phyloP scores from a whole-genome alignment of 2,797 vertebrate genomes.

The Muscicapa striata region DNA sequence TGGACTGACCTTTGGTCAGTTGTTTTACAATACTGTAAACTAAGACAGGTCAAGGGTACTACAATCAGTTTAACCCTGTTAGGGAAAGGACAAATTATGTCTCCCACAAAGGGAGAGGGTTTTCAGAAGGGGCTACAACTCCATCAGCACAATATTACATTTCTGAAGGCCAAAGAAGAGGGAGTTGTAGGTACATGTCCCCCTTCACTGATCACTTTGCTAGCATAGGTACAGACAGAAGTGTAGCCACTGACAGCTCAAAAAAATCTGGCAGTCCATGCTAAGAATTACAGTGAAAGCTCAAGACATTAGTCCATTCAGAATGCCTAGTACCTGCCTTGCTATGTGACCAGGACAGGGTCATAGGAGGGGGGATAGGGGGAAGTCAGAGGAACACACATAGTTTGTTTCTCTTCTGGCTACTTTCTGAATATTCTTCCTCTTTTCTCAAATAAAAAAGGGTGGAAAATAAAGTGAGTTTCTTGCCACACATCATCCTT shows the following conservation, averaged over 20 bases:
- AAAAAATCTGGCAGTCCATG: not conserved
- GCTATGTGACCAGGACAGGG: not conserved
- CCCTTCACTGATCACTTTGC: not conserved
- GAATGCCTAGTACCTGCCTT: not conserved
- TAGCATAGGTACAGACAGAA: not conserved
- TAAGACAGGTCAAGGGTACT: not conserved
- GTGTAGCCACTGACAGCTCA: not conserved
- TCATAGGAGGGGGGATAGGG: not conserved
- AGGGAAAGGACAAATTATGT: not conserved
- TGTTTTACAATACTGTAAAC: not conserved
- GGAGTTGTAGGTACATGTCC: not conserved
- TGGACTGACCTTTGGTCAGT: not conserved
- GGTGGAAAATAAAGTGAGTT: not conserved
- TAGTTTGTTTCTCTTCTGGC: not conserved
- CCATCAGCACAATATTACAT: not conserved
- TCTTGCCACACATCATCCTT: not conserved
- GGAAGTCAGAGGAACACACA: not conserved
- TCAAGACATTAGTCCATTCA: not conserved
- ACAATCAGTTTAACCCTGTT: not conserved
- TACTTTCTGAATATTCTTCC: not conserved
- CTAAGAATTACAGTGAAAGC: not conserved
- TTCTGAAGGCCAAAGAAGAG: not conserved
- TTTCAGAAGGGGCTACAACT: not conserved
- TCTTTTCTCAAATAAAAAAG: not conserved
- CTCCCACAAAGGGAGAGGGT: not conserved